Percentiles rank a stretch among this genome's conserved stretches.
Evolutionary conservation across 2,888 invertebrate genomes (phyloP).

Genomic region (Mayetiola destructor): DNA sequence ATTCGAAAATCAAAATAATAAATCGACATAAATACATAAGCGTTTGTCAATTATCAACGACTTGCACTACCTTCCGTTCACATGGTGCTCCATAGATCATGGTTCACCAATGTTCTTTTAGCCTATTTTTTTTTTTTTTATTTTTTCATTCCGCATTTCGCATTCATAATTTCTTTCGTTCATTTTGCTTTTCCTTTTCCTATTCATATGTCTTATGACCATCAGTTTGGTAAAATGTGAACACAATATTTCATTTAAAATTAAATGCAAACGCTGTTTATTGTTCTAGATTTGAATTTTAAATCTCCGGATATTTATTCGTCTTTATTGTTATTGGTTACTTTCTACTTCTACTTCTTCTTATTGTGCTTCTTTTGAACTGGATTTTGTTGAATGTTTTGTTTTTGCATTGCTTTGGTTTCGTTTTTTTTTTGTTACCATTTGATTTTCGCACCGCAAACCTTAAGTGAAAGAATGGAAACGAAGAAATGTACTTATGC

Average conservation of each 20-base stretch:
- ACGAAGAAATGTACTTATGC: not conserved
- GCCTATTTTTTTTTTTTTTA: not conserved
- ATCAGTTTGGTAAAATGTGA: not conserved
- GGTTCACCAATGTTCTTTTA: not conserved
- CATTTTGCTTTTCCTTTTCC: not conserved
- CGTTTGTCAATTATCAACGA: no score
- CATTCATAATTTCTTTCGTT: not conserved
- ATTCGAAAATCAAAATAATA: no score
- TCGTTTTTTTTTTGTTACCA: not conserved
- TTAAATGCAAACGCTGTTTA: slow-evolving; percentile 6
- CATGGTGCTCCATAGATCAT: no score
- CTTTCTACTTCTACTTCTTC: not conserved
- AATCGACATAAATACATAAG: no score
- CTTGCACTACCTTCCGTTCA: no score
- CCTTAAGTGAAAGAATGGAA: not conserved
- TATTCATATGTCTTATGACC: no score
- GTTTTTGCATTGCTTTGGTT: not conserved
- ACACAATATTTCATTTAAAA: slow-evolving; percentile 7
- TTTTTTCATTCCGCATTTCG: not conserved
- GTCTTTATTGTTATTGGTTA: not conserved
- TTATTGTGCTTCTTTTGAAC: not conserved
- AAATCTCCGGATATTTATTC: not conserved
- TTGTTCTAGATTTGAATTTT: slow-evolving; percentile 11
- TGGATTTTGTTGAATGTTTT: no score
- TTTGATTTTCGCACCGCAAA: not conserved